These are phyloP conservation scores for Eidolon helvum DNA, from an alignment of 2,113 vertebrate species.

Conservation along the genomic window DNA sequence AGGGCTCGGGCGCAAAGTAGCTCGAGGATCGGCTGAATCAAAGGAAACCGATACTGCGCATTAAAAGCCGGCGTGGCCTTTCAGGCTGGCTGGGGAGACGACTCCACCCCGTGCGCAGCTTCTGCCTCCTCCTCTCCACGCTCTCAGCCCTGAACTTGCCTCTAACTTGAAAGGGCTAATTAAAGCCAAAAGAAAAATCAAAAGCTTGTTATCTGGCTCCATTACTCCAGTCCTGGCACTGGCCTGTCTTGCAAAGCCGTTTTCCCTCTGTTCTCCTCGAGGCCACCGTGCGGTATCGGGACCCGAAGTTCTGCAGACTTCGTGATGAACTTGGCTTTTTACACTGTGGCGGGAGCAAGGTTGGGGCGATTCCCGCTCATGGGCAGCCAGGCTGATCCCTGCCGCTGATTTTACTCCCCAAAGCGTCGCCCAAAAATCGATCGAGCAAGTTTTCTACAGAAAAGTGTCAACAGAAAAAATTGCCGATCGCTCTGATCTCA, in stretches of 20 bases:
- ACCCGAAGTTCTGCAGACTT: neutral
- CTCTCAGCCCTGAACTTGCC: conserved; percentile 72
- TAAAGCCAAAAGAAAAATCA: conserved; percentile 80
- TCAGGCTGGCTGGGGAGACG: conserved; percentile 46
- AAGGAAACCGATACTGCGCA: conserved; percentile 55
- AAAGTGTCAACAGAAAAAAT: neutral
- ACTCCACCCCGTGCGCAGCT: neutral
- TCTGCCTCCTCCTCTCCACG: conserved; percentile 62
- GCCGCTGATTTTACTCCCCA: neutral
- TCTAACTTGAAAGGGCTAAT: conserved; percentile 83
- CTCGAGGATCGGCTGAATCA: neutral
- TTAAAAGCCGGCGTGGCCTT: conserved; percentile 38
- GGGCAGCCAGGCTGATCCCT: neutral
- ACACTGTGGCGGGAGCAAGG: neutral
- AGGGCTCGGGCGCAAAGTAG: conserved; percentile 6
- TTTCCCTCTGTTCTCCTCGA: conserved; percentile 53
- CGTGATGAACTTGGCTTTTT: conserved; percentile 39
- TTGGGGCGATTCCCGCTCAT: neutral
- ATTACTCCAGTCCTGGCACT: conserved; percentile 41
- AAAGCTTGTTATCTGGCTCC: conserved; percentile 74
- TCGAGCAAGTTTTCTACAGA: neutral
- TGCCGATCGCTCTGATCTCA: neutral
- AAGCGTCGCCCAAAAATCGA: neutral
- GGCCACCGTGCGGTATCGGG: neutral
- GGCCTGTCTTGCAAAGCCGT: conserved; percentile 30